Percentiles rank a stretch among this genome's conserved stretches.
phyloP scores from a whole-genome alignment of 1,140 invertebrate species.

The Drosophila elegans region DNA sequence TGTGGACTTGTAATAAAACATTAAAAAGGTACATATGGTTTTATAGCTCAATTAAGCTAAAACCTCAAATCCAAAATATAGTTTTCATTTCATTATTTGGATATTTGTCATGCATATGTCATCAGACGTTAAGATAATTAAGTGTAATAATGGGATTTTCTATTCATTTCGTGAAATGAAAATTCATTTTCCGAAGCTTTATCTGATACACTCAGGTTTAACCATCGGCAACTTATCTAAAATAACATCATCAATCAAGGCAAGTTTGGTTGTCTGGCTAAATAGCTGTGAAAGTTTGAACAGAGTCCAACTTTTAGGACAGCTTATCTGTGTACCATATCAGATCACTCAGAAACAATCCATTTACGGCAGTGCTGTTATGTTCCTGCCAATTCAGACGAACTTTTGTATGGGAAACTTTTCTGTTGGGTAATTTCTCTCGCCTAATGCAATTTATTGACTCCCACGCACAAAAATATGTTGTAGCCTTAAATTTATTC shows the following conservation, averaged over 20 bases:
- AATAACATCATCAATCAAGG: constrained; percentile 30
- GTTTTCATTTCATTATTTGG: not conserved
- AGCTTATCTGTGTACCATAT: constrained; percentile 34
- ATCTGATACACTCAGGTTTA: constrained; percentile 6
- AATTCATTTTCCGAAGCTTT: constrained; percentile 26
- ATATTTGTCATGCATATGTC: constrained; percentile 1
- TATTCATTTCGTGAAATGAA: constrained; percentile 10
- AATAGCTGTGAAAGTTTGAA: constrained; percentile 24
- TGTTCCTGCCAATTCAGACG: constrained; percentile 13
- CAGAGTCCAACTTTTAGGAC: not conserved
- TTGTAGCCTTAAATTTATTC: constrained; percentile 20
- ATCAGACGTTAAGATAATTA: not conserved
- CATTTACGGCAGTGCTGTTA: constrained; percentile 19
- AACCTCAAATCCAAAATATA: too few relatives aligned
- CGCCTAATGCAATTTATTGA: constrained; percentile 13
- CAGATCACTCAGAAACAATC: constrained; percentile 35
- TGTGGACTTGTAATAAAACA: too few relatives aligned
- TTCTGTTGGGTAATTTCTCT: constrained; percentile 16
- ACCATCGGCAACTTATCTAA: constrained; percentile 8
- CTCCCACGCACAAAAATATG: constrained; percentile 27
- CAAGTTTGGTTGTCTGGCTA: constrained; percentile 19
- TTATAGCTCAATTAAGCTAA: not conserved
- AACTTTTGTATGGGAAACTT: constrained; percentile 30
- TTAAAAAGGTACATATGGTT: too few relatives aligned
- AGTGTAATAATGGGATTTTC: constrained; percentile 6